phyloP scores from a whole-genome alignment of 2,888 invertebrate genomes.

The Tetramorium bicarinatum region DNA sequence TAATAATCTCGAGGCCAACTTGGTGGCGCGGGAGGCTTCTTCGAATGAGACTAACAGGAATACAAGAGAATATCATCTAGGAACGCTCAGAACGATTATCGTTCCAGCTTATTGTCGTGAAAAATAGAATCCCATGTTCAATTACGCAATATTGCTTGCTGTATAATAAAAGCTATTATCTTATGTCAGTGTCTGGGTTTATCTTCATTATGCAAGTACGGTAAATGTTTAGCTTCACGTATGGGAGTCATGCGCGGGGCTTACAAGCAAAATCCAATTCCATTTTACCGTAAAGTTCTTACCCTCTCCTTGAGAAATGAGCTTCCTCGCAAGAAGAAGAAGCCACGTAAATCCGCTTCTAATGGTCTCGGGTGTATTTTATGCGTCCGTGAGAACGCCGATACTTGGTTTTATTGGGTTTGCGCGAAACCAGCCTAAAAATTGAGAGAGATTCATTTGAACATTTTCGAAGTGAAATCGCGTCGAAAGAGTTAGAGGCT shows the following conservation, averaged over 20 bases:
- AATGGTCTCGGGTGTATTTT: conserved; percentile 31
- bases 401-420: conserved; percentile 43
- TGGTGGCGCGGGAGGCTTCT: background rate
- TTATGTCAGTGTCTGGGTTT: background rate
- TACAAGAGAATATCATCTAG: conserved; percentile 18
- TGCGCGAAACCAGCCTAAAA: conserved; percentile 21
- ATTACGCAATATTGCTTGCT: conserved; percentile 51
- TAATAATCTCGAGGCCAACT: background rate
- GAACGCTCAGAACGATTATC: background rate
- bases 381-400: conserved; percentile 29
- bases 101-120: conserved; percentile 24
- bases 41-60: conserved; percentile 9
- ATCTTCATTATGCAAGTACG: conserved; percentile 1
- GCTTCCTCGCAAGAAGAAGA: conserved; percentile 34
- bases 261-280: conserved; percentile 70
- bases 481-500: background rate
- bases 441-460: background rate
- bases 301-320: conserved; percentile 57
- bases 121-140: conserved; percentile 52
- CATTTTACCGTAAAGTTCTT: conserved; percentile 55
- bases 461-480: background rate
- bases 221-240: conserved; percentile 23
- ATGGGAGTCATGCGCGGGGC: conserved; percentile 57
- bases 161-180: conserved; percentile 21
- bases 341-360: conserved; percentile 61